Conservation (phyloP, 2,888 invertebrate species). For the Muschampia plurimacula region DNA sequence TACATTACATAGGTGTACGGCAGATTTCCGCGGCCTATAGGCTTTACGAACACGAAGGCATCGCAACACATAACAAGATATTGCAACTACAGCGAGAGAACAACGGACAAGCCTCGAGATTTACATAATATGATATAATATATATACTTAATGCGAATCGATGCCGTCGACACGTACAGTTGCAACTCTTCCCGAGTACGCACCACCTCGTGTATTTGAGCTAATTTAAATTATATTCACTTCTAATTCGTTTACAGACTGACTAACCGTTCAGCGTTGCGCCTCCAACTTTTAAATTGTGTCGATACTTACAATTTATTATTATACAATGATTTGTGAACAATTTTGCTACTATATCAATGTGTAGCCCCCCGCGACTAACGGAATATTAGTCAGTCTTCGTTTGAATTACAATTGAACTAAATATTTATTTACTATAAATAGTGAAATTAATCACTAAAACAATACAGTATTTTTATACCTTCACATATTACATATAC, state of each 20-base stretch:
- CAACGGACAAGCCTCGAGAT: constrained; percentile 33
- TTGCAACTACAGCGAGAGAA: constrained; percentile 31
- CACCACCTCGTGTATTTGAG: constrained; percentile 34
- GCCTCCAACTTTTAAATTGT: constrained; percentile 22
- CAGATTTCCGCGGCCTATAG: constrained; percentile 58
- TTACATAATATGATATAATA: constrained; percentile 15
- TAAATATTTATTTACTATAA: constrained; percentile 40
- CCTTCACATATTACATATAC: constrained; percentile 34
- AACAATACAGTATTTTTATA: constrained; percentile 36
- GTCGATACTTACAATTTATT: constrained; percentile 15
- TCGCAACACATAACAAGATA: constrained; percentile 34
- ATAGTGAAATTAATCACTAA: constrained; percentile 36
- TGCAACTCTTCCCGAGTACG: constrained; percentile 17
- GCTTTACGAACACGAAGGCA: constrained; percentile 38
- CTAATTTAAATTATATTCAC: constrained; percentile 37
- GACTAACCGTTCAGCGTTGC: constrained; percentile 30
- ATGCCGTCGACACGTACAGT: constrained; percentile 14
- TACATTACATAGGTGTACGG: constrained; percentile 50
- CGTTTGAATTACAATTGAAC: constrained; percentile 39
- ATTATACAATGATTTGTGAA: constrained; percentile 28
- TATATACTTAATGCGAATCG: constrained; percentile 9
- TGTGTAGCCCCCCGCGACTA: constrained; percentile 18
- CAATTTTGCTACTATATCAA: constrained; percentile 14
- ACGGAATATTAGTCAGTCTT: constrained; percentile 32
- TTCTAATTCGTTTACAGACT: constrained; percentile 37